A percentile compares a stretch with the other conserved stretches of the same genome.
phyloP scores from a whole-genome alignment of 2,888 invertebrate genomes.

The Ochropleura leucogaster region DNA sequence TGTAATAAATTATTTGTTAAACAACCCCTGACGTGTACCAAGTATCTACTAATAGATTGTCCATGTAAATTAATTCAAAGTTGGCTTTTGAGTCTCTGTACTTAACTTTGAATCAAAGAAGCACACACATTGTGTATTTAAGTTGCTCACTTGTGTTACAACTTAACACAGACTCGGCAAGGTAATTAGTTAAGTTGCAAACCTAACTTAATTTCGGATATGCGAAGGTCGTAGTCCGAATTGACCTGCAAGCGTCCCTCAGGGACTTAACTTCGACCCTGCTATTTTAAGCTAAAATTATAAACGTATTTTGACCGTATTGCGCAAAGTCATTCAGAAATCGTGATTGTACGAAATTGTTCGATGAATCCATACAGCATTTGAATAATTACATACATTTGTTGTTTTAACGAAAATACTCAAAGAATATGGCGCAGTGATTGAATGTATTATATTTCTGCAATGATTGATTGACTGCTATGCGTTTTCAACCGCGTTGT shows the following conservation, averaged over 20 bases:
- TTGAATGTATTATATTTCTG: slow-evolving; percentile 20
- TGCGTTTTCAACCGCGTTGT: slow-evolving; percentile 28
- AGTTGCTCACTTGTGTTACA: slow-evolving; percentile 13
- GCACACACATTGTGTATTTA: slow-evolving; percentile 9
- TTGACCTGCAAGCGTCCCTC: slow-evolving; percentile 24
- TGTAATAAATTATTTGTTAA: slow-evolving; percentile 57
- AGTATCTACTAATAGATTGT: slow-evolving; percentile 41
- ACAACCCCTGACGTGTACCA: slow-evolving; percentile 46
- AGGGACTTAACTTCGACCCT: slow-evolving; percentile 21
- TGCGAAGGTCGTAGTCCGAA: slow-evolving; percentile 22
- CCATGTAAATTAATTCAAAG: slow-evolving; percentile 47
- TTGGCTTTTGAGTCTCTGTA: slow-evolving; percentile 42
- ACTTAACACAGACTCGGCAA: slow-evolving; percentile 13
- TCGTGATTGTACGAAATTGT: not conserved
- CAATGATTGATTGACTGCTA: slow-evolving; percentile 18
- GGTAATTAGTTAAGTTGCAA: slow-evolving; percentile 29
- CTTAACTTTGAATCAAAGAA: slow-evolving; percentile 21
- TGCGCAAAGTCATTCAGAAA: slow-evolving; percentile 4
- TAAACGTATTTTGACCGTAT: not conserved
- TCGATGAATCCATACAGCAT: not conserved
- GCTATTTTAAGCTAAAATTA: slow-evolving; percentile 3
- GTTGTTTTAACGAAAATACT: not conserved
- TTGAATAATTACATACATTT: not conserved
- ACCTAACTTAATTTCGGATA: slow-evolving; percentile 16
- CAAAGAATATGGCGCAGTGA: not conserved